Percentiles rank a stretch among this genome's conserved stretches.
phyloP scores from a whole-genome alignment of 2,888 invertebrate species.

The Alitta virens region DNA sequence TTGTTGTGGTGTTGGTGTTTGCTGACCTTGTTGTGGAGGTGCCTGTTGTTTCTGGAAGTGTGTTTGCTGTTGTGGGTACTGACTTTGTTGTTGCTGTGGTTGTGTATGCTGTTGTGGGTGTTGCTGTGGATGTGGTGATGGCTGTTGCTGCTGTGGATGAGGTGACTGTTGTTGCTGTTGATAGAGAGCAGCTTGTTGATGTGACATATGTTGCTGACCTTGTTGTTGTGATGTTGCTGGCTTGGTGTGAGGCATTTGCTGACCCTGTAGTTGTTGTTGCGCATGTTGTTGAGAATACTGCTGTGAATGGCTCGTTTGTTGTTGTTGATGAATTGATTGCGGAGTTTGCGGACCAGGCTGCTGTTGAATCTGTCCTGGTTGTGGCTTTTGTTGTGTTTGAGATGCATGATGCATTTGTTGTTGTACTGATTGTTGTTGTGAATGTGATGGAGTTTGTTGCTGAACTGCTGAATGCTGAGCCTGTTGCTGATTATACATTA shows the following conservation, averaged over 20 bases:
- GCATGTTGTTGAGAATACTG: background rate
- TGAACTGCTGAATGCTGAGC: too few relatives aligned
- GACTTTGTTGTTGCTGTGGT: slow-evolving; percentile 4
- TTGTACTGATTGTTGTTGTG: background rate
- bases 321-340: background rate
- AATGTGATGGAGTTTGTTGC: background rate
- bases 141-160: slow-evolving; percentile 3
- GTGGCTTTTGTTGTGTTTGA: background rate
- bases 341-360: background rate
- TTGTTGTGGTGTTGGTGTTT: background rate
- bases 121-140: background rate
- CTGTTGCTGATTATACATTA: background rate
- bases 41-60: background rate
- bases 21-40: background rate
- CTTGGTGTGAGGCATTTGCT: background rate
- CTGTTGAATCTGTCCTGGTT: background rate
- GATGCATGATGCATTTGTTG: background rate
- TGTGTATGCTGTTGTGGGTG: background rate
- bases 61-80: slow-evolving; percentile 2
- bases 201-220: slow-evolving; percentile 1
- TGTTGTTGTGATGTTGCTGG: slow-evolving; percentile 1
- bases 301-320: background rate
- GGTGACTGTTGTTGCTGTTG: slow-evolving; percentile 2
- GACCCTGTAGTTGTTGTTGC: slow-evolving; percentile 1
- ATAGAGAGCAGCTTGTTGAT: background rate